Percentiles rank a stretch among this genome's conserved stretches.
Conservation (phyloP, 2,113 vertebrate species). For the Edolisoma coerulescens region DNA sequence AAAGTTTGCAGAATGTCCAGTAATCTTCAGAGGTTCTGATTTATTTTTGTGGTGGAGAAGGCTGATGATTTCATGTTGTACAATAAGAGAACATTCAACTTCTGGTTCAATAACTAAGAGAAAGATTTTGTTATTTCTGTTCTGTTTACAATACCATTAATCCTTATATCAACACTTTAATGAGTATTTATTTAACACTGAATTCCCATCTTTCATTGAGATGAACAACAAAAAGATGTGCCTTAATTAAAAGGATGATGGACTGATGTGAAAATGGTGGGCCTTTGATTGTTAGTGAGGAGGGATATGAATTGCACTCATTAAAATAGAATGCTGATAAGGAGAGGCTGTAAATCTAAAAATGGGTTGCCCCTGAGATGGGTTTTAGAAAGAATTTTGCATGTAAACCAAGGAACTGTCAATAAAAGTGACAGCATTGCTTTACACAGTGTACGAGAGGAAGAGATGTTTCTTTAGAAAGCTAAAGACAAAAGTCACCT, state of each 20-base stretch:
- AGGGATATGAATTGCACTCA: neutral
- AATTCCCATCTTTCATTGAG: neutral
- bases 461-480: neutral
- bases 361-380: accelerated
- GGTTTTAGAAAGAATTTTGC: neutral
- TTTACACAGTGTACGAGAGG: neutral
- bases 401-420: neutral
- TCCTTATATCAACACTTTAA: neutral
- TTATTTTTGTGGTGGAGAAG: neutral
- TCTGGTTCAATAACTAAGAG: neutral
- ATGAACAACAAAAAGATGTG: neutral
- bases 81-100: neutral
- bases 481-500: neutral
- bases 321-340: neutral
- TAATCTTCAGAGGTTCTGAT: neutral
- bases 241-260: neutral
- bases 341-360: neutral
- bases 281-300: neutral
- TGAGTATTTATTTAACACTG: neutral
- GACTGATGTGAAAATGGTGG: neutral
- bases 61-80: neutral
- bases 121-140: neutral
- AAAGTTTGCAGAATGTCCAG: neutral
- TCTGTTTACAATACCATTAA: neutral
- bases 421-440: neutral